Percentiles rank a stretch among this genome's conserved stretches.
Evolutionary conservation across 2,888 invertebrate genomes (phyloP).

Genomic region (Microchrysa polita): DNA sequence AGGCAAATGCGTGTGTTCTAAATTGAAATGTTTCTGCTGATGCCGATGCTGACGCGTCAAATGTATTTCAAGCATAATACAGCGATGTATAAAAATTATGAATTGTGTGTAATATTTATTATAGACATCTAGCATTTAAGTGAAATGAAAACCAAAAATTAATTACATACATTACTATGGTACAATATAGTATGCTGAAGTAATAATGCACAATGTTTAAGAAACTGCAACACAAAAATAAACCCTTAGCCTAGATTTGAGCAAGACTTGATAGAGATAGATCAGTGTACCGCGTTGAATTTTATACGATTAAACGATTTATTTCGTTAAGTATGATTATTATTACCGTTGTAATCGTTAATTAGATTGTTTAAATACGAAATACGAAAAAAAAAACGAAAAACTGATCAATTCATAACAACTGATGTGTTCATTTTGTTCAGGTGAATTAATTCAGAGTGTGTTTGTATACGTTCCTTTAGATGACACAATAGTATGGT

Average conservation of each 20-base stretch:
- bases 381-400: neutral
- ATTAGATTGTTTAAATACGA: neutral
- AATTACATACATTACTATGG: neutral
- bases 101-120: neutral
- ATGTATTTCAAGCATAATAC: no score
- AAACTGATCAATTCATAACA: slow-evolving; percentile 9
- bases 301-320: neutral
- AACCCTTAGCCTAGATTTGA: slow-evolving; percentile 37
- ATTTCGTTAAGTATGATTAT: slow-evolving; percentile 4
- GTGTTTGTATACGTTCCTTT: slow-evolving; percentile 21
- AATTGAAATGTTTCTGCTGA: no score
- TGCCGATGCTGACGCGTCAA: no score
- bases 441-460: slow-evolving; percentile 12
- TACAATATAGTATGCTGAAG: neutral
- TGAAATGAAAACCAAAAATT: slow-evolving; percentile 1
- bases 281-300: slow-evolving; percentile 22
- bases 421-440: slow-evolving; percentile 31
- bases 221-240: neutral
- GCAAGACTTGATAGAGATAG: slow-evolving; percentile 24
- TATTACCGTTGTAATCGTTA: neutral
- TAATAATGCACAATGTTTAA: neutral
- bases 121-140: neutral
- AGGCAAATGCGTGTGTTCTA: no score
- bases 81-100: neutral
- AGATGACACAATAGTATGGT: slow-evolving; percentile 6